Base-by-base conservation (phyloP, 2,797 vertebrate genomes). In the Hybognathus amarus region DNA sequence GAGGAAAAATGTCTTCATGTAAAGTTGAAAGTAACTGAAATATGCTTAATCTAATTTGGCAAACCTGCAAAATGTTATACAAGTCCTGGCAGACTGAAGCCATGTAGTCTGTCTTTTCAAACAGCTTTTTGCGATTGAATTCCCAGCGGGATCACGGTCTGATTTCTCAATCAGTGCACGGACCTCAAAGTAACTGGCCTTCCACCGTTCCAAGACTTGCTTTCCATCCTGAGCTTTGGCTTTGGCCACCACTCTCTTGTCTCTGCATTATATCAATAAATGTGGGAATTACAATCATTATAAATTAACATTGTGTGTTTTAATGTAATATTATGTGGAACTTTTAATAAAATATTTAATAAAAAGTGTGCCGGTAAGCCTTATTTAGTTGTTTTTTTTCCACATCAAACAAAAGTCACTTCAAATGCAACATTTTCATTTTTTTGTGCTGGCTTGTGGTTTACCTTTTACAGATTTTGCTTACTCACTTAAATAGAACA, bases 41-140 rank as follows among this genome's bases (percentile, higher is more conserved):
- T 30, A 47, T n/a, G 4, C 6, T 56, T 80, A 2, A 47, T 33
- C 1, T 17, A 18, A 70, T 22, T 61, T 59, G 24, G 83, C 90
- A 85, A 47, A 99, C 98, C 96, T 97, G 96, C 69, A 99, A 89
- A 82, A 97, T 36, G 67, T 92, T 89, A 80, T 88, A 89, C 0
- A 98, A 91, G 85, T 98, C 96, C 85, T 97, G 96, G 84, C 97
- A 99, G 89, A 99, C 88, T 9, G 89, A 89, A 75, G 96, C 91
- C 95, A 99, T 97, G 88, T 98, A 96, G 86, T 98, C 98, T 0
- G 96, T 97, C 89, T 93, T 96, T 89, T 96, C 96, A 91, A 99
- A 99, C 40, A 99, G 93, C 83, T 91, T 94, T 77, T 96, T 97
- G 8, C 92, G 92, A 42, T 99, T 97, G 88, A 99, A 99, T 88